A percentile compares a stretch with the other conserved stretches of the same genome.
These are phyloP conservation scores for Molossus alvarezi DNA, from an alignment of 2,797 vertebrate species.

Conservation along the genomic window DNA sequence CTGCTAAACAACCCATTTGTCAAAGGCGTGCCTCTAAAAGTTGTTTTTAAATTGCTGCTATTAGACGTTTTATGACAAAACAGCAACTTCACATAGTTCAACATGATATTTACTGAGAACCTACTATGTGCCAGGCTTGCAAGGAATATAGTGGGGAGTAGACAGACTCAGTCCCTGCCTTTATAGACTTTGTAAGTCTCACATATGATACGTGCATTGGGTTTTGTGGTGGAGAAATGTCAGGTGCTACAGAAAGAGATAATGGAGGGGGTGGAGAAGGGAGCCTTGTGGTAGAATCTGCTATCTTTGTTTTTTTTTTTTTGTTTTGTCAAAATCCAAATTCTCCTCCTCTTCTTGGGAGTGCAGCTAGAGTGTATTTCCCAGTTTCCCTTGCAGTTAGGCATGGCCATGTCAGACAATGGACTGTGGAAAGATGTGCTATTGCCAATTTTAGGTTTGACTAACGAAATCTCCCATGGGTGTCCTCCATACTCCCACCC, in stretches of 20 bases:
- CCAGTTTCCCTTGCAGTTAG: neutral
- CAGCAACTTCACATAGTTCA: neutral
- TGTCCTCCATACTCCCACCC: neutral
- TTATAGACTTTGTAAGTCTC: neutral
- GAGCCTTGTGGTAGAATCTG: neutral
- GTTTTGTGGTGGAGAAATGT: neutral
- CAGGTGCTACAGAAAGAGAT: neutral
- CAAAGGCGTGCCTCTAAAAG: neutral
- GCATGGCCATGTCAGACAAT: neutral
- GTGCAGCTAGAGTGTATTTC: neutral
- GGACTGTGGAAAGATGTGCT: neutral
- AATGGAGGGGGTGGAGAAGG: neutral
- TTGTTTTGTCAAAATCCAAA: neutral
- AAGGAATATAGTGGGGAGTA: neutral
- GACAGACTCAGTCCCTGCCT: neutral
- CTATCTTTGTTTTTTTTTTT: neutral
- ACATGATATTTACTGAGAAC: neutral
- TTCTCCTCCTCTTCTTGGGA: neutral
- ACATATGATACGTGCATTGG: neutral
- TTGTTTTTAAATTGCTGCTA: neutral
- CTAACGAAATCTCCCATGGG: neutral
- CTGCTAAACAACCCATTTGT: neutral
- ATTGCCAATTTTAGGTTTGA: neutral
- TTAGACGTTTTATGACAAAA: neutral
- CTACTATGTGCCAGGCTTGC: neutral